Base-by-base conservation (phyloP, 2,113 vertebrate genomes). In the Apteryx owenii region DNA sequence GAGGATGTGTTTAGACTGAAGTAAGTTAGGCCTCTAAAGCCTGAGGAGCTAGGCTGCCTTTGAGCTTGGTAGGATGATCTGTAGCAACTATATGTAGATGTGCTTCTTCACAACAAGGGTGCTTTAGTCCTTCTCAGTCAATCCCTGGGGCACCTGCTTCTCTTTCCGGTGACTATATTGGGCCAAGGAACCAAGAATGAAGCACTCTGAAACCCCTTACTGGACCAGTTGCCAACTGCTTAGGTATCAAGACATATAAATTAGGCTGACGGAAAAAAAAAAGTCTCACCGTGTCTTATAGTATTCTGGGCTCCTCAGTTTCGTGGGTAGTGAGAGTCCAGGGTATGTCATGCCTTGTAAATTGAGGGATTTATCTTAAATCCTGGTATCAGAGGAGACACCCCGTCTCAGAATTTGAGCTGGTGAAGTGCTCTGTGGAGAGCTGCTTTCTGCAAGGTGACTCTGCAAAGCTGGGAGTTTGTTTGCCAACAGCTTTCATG, bases 211-310 rank as follows among this genome's bases (percentile, higher is more conserved):
- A 69, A 61, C 3, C 5, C 22, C 10, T 72, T 38, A 7, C 31
- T 77, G 28, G 21, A 12, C 16, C 38, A 38, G 25, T 51, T 86
- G 12, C 20, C 29, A 33, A 5, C 17, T 15, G 20, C 22, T 80
- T 60, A 72, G 6, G 22, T 51, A 61, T 7, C 19, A 29, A 0
- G 0, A 33, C 4, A 6, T 36, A 28, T 22, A 42, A 85, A 7
- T 68, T 56, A 73, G n/a, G 5, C 5, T 50, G 9, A 58, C 31
- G 40, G 31, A 31, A 18, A 76, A 81, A 81, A 76, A 6, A 48
- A 20, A 12, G 25, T 75, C 10, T 54, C 33, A 64, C 10, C 2
- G 8, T 83, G 40, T 78, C 48, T 90, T 78, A 51, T 4, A 7
- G 53, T 76, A 36, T 81, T 76, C 42, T 81, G 20, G 3, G 10